Evolutionary conservation across 2,888 invertebrate species (phyloP), one percentile per base, ranked within the genome.

Genomic region (Scaptodrosophila latifasciaeformis): DNA sequence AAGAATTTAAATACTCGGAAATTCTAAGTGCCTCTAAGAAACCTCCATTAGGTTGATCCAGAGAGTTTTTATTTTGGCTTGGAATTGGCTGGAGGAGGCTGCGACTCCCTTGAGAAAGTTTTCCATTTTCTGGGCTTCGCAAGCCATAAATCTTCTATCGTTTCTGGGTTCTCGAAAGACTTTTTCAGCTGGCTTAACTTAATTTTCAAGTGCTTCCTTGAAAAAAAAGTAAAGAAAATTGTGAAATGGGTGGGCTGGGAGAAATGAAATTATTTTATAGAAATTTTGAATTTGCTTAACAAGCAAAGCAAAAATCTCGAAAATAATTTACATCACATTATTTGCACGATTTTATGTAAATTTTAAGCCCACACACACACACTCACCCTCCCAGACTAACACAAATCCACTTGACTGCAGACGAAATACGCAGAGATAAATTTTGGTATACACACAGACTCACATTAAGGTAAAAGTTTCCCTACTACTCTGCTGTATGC

Each of bases 301-400:
- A 50, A 37, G 45, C 39, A 43, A 27, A 37, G 19, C 29, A 54
- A 62, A 53, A 56, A 54, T 51, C 24, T 43, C 58, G n/a, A n/a
- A 55, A 67, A 60, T 57, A 68, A 65, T 72, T 69, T 62, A 54
- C 59, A 65, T 76, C 29, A 52, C 54, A 63, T 70, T 74, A 71
- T 71, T 67, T 67, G 39, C 54, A 54, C 49, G 52, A 59, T 55
- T 67, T 58, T 63, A 67, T 72, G 71, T 42, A 58, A 62, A 76
- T 69, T 52, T 60, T 48, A 9, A 9, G 13, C 42, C 17, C 43
- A 50, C 57, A 44, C 17, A 31, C 44, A n/a, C 44, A 39, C 48
- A 39, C 54, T 18, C 21, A 40, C 6, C 49, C 27, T 42, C 45
- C n/a, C n/a, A 3, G 24, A 24, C 24, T 24, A 7, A 3, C 24